Percentiles rank a stretch among this genome's conserved stretches.
phyloP scores from a whole-genome alignment of 2,113 vertebrate species.

The Henicopernis longicauda region DNA sequence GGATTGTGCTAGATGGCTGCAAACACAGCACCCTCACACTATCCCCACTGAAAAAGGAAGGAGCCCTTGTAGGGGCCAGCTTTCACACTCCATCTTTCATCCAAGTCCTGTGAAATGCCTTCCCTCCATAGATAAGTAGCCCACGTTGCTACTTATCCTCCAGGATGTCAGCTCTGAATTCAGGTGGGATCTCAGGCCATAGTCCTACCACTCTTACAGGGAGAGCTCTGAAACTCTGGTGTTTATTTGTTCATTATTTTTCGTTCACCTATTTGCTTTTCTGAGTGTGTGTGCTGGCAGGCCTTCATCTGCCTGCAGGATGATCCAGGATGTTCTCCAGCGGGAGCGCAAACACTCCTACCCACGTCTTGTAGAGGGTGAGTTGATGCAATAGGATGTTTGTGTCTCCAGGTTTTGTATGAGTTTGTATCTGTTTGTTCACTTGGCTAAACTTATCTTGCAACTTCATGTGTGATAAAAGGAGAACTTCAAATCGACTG shows the following conservation, averaged over 20 bases:
- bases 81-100: not conserved
- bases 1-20: not conserved
- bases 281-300: not conserved
- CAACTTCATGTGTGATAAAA: not conserved
- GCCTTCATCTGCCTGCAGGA: too few species aligned
- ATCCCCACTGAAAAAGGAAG: not conserved
- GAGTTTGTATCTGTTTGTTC: not conserved
- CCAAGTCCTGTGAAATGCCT: not conserved
- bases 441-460: not conserved
- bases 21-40: not conserved
- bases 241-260: not conserved
- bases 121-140: not conserved
- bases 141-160: not conserved
- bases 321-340: too few species aligned
- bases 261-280: not conserved
- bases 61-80: not conserved
- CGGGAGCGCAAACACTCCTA: not conserved
- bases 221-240: not conserved
- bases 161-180: not conserved
- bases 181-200: not conserved
- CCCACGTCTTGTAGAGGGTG: not conserved
- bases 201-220: not conserved
- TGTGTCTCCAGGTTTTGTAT: not conserved
- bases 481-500: not conserved
- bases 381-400: fast-evolving